These are phyloP conservation scores for Proctacanthus coquilletti DNA, from an alignment of 1,140 invertebrate genomes.

Conservation along the genomic window DNA sequence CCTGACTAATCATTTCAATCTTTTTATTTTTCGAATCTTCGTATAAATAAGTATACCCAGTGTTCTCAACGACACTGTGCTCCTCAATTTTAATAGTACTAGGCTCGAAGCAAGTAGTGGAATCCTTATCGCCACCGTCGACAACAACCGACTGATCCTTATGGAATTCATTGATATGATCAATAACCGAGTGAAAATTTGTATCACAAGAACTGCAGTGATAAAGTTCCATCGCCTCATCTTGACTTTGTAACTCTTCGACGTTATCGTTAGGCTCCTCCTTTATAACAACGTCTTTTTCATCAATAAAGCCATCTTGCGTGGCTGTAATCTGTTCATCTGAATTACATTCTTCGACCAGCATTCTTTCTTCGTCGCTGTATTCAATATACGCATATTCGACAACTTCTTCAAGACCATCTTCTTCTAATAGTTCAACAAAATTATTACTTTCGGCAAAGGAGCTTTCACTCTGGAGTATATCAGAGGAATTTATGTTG, in stretches of 20 bases:
- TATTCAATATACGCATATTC: conserved; percentile 1
- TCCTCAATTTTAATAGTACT: not conserved
- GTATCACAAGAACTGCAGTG: not conserved
- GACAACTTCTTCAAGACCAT: not conserved
- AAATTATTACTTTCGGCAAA: not conserved
- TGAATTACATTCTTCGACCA: not conserved
- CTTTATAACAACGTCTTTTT: not conserved
- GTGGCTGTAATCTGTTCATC: not conserved
- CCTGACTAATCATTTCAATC: not conserved
- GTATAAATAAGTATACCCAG: not conserved
- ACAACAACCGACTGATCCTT: not conserved
- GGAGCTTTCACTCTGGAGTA: not conserved
- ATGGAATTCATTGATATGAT: not conserved
- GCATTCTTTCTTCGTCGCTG: not conserved
- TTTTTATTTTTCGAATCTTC: not conserved
- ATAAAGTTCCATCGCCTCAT: too few relatives aligned
- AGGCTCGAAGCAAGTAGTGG: not conserved
- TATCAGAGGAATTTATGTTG: not conserved
- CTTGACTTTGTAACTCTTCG: not conserved
- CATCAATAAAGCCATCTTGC: not conserved
- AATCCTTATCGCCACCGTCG: not conserved
- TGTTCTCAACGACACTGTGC: not conserved
- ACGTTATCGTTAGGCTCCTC: not conserved
- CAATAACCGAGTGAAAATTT: not conserved
- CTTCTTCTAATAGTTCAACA: not conserved